phyloP scores from a whole-genome alignment of 2,888 invertebrate species.

The Eristalinus aeneus region DNA sequence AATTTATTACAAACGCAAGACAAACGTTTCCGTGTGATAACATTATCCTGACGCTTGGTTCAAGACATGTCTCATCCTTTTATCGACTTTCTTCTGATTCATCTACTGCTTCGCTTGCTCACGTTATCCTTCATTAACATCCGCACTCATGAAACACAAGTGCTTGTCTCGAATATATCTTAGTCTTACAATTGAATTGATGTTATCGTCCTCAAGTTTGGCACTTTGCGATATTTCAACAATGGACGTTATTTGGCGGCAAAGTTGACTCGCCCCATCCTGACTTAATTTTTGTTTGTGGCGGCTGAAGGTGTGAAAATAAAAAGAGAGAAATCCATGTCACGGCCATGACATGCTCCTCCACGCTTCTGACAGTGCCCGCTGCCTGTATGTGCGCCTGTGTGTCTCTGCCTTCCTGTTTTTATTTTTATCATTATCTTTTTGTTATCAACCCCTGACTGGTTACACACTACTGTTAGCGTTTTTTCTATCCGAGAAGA shows the following conservation, averaged over 20 bases:
- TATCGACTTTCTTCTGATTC: neutral
- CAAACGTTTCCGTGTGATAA: neutral
- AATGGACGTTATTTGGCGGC: neutral
- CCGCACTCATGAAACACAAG: neutral
- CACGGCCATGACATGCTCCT: slow-evolving; percentile 63
- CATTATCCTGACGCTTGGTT: neutral
- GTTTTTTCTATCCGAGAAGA: slow-evolving; percentile 13
- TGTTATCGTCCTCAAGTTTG: neutral
- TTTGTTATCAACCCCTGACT: neutral
- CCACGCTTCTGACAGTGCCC: neutral
- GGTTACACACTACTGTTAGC: slow-evolving; percentile 25
- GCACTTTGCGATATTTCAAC: neutral
- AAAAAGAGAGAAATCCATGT: slow-evolving; percentile 35
- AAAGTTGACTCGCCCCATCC: neutral
- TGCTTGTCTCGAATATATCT: neutral
- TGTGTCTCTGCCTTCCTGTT: slow-evolving; percentile 18
- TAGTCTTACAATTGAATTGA: neutral
- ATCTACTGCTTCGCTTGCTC: neutral
- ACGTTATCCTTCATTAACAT: neutral
- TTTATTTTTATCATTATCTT: neutral
- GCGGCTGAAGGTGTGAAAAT: slow-evolving; percentile 14
- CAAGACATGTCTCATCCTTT: neutral
- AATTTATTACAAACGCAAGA: neutral
- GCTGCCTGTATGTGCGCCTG: slow-evolving; percentile 18
- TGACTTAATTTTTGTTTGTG: neutral